Percentiles rank a stretch among this genome's conserved stretches.
Conservation (phyloP, 2,113 vertebrate genomes). For the Anguilla japonica region DNA sequence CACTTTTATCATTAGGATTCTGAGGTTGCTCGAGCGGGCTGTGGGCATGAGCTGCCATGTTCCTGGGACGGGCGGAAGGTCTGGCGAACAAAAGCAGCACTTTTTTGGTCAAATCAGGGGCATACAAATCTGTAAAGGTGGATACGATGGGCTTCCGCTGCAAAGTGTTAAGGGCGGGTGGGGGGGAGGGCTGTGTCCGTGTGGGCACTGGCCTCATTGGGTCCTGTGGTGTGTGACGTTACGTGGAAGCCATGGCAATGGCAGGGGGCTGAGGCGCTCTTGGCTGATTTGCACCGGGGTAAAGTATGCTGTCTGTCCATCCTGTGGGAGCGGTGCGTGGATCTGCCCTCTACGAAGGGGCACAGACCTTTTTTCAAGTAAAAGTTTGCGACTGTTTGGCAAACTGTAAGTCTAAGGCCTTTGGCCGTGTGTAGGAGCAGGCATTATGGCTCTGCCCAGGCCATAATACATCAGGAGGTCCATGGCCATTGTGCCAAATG, state of each 20-base stretch:
- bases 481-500: background rate
- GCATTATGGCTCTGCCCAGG: background rate
- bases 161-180: background rate
- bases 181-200: background rate
- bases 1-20: constrained; percentile 63
- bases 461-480: background rate
- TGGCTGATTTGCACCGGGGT: background rate
- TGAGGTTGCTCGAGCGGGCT: constrained; percentile 50
- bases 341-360: no score
- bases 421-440: background rate
- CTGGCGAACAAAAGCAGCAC: constrained; percentile 36
- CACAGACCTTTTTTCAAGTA: no score
- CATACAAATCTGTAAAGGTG: constrained; percentile 35
- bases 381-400: no score
- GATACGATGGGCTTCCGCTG: constrained; percentile 18
- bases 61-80: constrained; percentile 47
- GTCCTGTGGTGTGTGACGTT: background rate
- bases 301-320: no score
- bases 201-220: background rate
- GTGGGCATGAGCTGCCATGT: constrained; percentile 53
- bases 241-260: no score
- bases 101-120: constrained; percentile 27
- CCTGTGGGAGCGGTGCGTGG: no score
- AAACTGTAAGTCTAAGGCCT: background rate
- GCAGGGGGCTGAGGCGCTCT: no score